Base-by-base conservation (phyloP, 2,797 vertebrate species). In the Chrosomus eos region DNA sequence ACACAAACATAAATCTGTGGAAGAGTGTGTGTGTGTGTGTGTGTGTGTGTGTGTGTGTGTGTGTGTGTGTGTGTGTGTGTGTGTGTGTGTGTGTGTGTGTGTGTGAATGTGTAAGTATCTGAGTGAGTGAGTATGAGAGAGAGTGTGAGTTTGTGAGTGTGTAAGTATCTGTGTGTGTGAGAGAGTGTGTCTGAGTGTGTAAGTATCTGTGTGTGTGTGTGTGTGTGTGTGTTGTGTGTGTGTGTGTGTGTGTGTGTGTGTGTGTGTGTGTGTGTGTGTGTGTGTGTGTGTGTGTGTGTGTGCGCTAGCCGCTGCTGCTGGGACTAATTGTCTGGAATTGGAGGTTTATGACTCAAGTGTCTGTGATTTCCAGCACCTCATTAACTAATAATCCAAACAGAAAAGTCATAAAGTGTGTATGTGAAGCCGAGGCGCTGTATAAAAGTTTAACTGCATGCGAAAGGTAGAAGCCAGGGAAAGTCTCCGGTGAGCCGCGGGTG, bases 311-410 rank as follows among this genome's bases (percentile, higher is more conserved):
- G 86, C 90, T 92, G 93, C 93, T 91, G 91, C 93, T 93, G 92
- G 60, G 89, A 90, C 91, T 94, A 95, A 95, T 95, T 93, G 91
- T 90, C 90, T 90, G 83, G 93, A 93, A 91, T 93, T 92, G 92
- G 92, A 87, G 91, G 93, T 95, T 95, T 94, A 95, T 91, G 92
- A 90, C 92, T 89, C 87, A 94, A 95, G 90, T 92, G 92, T 89
- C 93, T 92, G 92, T 94, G 91, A 94, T 93, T 95, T 95, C 94
- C 93, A 94, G 92, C 93, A 95, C 93, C 93, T 90, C 92, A 93
- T 95, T 93, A 95, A 94, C 93, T 90, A 93, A 93, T 93, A 93
- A 90, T 91, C 91, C 91, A 92, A 90, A 93, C 90, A 91, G 92
- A 94, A 91, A 93, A 91, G 89, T 89, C 81, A 86, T 95, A 93